A percentile compares a stretch with the other conserved stretches of the same genome.
Evolutionary conservation across 2,888 invertebrate genomes (phyloP).

Genomic region (Loripinus fragilis): DNA sequence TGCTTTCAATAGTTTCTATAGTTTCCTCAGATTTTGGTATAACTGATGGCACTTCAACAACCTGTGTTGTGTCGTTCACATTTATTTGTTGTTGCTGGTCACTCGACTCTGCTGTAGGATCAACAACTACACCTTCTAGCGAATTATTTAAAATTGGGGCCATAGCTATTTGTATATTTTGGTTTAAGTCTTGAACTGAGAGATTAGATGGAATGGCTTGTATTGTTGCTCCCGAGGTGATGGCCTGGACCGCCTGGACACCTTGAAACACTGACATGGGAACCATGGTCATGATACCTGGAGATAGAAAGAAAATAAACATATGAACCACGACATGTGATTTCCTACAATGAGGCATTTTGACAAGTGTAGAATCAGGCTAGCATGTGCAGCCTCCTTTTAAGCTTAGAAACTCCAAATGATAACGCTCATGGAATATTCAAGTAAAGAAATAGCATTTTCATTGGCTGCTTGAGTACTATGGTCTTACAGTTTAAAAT

Average conservation of each 20-base stretch:
- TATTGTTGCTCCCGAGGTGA: constrained; percentile 8
- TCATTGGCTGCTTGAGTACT: no score
- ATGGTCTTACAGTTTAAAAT: no score
- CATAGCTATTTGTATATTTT: constrained; percentile 78
- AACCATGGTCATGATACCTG: constrained; percentile 95
- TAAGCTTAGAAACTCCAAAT: no score
- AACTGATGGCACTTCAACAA: not conserved
- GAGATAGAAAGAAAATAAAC: constrained; percentile 84
- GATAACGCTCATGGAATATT: no score
- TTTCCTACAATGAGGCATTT: no score
- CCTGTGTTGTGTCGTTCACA: not conserved
- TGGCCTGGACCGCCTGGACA: constrained; percentile 32
- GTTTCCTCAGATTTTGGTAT: not conserved
- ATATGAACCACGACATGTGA: no score
- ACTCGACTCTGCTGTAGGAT: not conserved
- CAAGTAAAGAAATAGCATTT: no score
- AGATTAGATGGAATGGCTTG: constrained; percentile 34
- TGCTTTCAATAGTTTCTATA: not conserved
- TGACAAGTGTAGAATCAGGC: no score
- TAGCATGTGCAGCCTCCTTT: no score
- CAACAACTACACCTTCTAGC: not conserved
- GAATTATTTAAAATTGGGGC: constrained; percentile 63
- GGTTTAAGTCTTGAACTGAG: constrained; percentile 38
- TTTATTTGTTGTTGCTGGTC: not conserved
- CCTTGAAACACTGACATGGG: constrained; percentile 96